These are phyloP conservation scores for Anthoscopus minutus DNA, from an alignment of 2,113 vertebrate species.

Conservation along the genomic window DNA sequence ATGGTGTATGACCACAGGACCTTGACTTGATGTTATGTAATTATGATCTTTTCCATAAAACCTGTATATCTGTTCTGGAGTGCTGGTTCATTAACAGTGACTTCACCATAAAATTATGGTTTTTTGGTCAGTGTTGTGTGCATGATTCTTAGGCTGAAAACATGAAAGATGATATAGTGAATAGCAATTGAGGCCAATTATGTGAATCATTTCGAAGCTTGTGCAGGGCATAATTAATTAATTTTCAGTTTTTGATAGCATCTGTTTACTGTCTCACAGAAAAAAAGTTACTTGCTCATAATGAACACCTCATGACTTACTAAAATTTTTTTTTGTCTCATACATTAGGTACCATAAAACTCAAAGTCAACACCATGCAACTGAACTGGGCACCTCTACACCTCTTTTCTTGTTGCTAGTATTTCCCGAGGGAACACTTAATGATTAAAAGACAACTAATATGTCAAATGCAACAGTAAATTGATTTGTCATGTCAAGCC, in stretches of 20 bases:
- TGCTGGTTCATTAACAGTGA: neutral
- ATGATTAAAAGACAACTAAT: conserved; percentile 45
- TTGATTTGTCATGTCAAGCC: conserved; percentile 25
- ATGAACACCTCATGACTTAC: neutral
- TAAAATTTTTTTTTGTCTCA: neutral
- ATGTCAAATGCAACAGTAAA: conserved; percentile 31
- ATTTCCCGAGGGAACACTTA: conserved; percentile 27
- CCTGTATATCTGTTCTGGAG: neutral
- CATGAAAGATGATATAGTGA: neutral
- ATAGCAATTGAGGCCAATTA: neutral
- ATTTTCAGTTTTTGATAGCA: neutral
- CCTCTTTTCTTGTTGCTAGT: conserved; percentile 23
- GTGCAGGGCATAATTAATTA: neutral
- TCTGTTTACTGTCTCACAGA: neutral
- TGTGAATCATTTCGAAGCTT: neutral
- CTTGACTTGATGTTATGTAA: neutral
- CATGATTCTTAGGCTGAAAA: neutral
- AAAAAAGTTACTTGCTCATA: neutral
- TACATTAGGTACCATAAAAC: neutral
- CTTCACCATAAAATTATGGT: neutral
- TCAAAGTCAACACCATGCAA: neutral
- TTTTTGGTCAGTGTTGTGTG: neutral
- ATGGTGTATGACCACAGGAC: neutral
- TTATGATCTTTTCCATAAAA: neutral
- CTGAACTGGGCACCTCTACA: neutral